Evolutionary conservation across 2,797 vertebrate species (phyloP), one percentile per base, ranked within the genome.

Genomic region (Sebastes steindachneri): DNA sequence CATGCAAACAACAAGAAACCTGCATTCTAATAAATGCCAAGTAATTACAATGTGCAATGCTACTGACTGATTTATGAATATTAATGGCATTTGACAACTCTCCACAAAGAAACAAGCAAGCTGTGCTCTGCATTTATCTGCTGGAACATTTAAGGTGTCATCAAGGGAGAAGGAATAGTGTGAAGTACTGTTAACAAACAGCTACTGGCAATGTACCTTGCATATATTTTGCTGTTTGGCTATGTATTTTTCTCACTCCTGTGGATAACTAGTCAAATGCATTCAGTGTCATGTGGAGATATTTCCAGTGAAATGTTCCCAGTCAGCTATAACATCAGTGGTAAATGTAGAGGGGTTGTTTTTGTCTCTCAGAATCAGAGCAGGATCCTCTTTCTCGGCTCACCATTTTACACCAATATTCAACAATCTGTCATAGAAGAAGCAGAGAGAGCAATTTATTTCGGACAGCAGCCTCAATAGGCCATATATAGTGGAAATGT

Each of bases 61-160:
- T 70, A 25, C 82, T 63, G 75, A 65, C 58, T 71, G 78, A 84
- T 80, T 48, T 77, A 88, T 90, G 64, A 86, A 91, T 89, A 88
- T 88, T 80, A 85, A 89, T 84, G 63, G 8, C 0, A 74, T 83
- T 63, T 77, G 59, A 75, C 71, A 77, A 63, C 58, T 67, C 54
- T 45, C 37, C 60, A 63, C 45, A 70, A 79, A 75, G 23, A 67
- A 17, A 81, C 53, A 84, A 84, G 77, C 63, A 63, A 67, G 63
- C 74, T 82, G 60, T 69, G 74, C 66, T 59, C 65, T 8, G 48
- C 60, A 80, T 87, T 80, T 79, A 73, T 83, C 74, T 19, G 62
- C 68, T 64, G 55, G 69, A 80, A 88, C 53, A 31, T 76, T 77
- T 23, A 67, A 68, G 59, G 54, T 54, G 71, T 72, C 64, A 73